Evolutionary conservation across 2,888 invertebrate species (phyloP).

Genomic region (Globia sparganii): DNA sequence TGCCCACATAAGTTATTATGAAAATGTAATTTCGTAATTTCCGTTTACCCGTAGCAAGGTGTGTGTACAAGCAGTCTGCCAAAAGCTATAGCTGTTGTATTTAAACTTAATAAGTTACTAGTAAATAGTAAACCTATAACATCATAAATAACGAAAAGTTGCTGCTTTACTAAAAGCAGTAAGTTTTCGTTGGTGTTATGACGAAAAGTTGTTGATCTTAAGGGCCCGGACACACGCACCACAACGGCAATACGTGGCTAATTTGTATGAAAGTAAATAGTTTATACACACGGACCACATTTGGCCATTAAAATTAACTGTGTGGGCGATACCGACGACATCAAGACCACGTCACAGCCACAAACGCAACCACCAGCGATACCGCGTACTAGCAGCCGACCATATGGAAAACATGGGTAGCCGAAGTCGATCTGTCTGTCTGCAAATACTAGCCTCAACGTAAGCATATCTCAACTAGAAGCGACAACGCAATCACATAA

Average conservation of each 20-base stretch:
- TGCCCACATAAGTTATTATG: not conserved
- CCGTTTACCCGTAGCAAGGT: not conserved
- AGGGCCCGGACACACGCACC: not conserved
- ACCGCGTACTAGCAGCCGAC: not conserved
- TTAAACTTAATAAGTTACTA: not conserved
- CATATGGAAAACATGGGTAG: no score
- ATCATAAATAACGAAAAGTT: no score
- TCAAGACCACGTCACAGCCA: not conserved
- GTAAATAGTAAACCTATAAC: not conserved
- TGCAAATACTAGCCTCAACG: no score
- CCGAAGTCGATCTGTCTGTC: no score
- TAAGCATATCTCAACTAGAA: no score
- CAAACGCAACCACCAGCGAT: not conserved
- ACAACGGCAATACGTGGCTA: not conserved
- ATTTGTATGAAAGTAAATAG: not conserved
- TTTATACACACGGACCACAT: not conserved
- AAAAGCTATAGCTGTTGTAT: not conserved
- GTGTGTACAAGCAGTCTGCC: not conserved
- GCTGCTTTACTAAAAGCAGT: no score
- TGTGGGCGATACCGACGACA: not conserved
- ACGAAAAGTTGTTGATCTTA: not conserved
- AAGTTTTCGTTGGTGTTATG: no score
- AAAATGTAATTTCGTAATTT: slow-evolving; percentile 5
- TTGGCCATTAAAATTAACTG: not conserved
- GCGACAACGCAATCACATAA: no score